Conservation (phyloP, 2,113 vertebrate genomes). For the Chaenogobius annularis region DNA sequence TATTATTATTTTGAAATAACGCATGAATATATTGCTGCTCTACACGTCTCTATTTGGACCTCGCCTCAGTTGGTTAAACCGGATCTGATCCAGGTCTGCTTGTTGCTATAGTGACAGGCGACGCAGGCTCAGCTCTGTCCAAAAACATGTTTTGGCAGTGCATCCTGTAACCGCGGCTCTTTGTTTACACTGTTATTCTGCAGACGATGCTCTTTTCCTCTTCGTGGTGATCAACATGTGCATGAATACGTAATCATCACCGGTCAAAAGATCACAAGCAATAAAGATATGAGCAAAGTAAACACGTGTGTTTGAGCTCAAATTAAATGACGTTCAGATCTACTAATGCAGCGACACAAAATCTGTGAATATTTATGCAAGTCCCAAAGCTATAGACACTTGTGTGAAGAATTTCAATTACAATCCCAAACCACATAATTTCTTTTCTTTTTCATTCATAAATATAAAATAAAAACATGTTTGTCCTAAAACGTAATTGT, state of each 20-base stretch:
- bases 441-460: too few species aligned
- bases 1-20: neutral
- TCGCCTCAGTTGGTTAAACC: conserved; percentile 48
- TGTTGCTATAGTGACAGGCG: conserved; percentile 81
- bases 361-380: too few species aligned
- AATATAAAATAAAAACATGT: too few species aligned
- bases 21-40: neutral
- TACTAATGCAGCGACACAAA: neutral
- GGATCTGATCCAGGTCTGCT: conserved; percentile 72
- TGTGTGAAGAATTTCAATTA: neutral
- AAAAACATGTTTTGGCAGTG: conserved; percentile 63
- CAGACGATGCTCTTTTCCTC: conserved; percentile 53
- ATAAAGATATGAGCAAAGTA: conserved; percentile 19
- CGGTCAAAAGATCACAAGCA: conserved; percentile 37
- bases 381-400: too few species aligned
- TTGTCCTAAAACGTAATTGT: too few species aligned
- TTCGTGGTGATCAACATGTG: conserved; percentile 14
- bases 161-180: conserved; percentile 55
- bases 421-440: too few species aligned
- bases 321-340: neutral
- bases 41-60: conserved; percentile 15
- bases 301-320: conserved; percentile 10
- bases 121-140: conserved; percentile 56
- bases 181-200: conserved; percentile 53
- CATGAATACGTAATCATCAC: conserved; percentile 47